Base-by-base conservation (phyloP, 2,113 vertebrate genomes). In the Megaceryle maxima region DNA sequence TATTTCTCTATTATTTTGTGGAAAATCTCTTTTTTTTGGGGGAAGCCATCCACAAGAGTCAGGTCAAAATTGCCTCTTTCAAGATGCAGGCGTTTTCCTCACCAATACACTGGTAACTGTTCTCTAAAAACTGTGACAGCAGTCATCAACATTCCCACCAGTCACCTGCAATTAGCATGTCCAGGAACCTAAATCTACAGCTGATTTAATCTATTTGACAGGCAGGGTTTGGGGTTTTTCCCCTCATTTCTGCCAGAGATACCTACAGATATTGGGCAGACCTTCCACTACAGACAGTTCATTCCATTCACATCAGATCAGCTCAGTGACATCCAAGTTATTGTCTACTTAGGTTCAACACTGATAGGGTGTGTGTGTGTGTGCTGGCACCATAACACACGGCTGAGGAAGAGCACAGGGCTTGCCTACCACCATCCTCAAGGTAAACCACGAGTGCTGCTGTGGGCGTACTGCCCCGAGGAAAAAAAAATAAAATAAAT, bases 401-500 rank as follows among this genome's bases (percentile, higher is more conserved):
- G 5, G 20, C 33, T 48, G 11, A 57, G 50, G n/a, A 66, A 66
- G 29, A 53, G 20, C 33, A 59, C 20, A 31, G 37, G 33, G 10
- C 50, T 70, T 57, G 5, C 28, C 33, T 26, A 25, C 10, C 3
- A 4, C 39, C 33, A 57, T 31, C 43, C 50, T 63, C 33, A 26
- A 59, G 25, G 50, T 26, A 53, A 69, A 46, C 10, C 20, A 33
- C 4, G 16, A 69, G 55, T 28, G 17, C 25, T 75, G 25, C 35
- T 3, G 0, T 8, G 5, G 39, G 11, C 6, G 14, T 56, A n/a
- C 55, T 15, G 13, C 31, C 22, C 18, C 7, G 5, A 50, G 31
- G 44, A 46, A 46, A 46, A 46, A 46, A 19, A 46, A 56, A 68
- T 41, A 41, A 41, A 24, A 21, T 1, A 3, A 74, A 17, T 26